Percentiles rank a stretch among this genome's conserved stretches.
Conservation (phyloP, 2,888 invertebrate species). For the Caradrina clavipalpis region DNA sequence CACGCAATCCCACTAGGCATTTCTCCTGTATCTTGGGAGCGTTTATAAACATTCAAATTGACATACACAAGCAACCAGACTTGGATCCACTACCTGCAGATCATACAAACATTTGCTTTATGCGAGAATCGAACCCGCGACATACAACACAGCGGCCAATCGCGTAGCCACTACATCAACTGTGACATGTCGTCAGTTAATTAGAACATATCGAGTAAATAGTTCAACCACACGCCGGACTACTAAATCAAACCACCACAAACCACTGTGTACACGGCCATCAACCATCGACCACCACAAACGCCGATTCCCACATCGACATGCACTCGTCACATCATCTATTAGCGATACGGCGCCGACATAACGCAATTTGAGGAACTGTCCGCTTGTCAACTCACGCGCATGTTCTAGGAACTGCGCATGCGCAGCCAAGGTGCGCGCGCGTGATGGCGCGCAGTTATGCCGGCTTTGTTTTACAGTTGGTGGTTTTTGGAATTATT, state of each 20-base stretch:
- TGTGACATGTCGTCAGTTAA: too few relatives aligned
- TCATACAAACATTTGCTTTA: too few relatives aligned
- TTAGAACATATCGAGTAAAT: not conserved
- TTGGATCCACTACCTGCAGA: too few relatives aligned
- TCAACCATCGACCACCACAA: constrained; percentile 7
- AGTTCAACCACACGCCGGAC: not conserved
- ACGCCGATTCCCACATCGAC: constrained; percentile 32
- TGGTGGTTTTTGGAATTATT: constrained; percentile 39
- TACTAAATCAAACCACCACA: constrained; percentile 4
- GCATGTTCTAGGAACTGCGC: constrained; percentile 62
- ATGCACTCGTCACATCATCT: constrained; percentile 29
- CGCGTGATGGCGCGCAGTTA: constrained; percentile 62
- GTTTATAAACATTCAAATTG: too few relatives aligned
- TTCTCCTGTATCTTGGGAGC: too few relatives aligned
- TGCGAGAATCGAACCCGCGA: too few relatives aligned
- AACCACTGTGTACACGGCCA: constrained; percentile 12
- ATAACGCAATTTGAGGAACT: constrained; percentile 59
- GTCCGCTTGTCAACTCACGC: constrained; percentile 40
- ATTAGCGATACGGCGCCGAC: constrained; percentile 39
- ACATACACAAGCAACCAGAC: too few relatives aligned
- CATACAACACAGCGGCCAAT: too few relatives aligned
- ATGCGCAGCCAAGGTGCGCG: constrained; percentile 52
- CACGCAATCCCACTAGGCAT: too few relatives aligned
- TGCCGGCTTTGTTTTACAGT: constrained; percentile 37
- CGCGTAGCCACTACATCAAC: too few relatives aligned